Conservation (phyloP, 2,888 invertebrate genomes). For the Listrodromus nycthemerus region DNA sequence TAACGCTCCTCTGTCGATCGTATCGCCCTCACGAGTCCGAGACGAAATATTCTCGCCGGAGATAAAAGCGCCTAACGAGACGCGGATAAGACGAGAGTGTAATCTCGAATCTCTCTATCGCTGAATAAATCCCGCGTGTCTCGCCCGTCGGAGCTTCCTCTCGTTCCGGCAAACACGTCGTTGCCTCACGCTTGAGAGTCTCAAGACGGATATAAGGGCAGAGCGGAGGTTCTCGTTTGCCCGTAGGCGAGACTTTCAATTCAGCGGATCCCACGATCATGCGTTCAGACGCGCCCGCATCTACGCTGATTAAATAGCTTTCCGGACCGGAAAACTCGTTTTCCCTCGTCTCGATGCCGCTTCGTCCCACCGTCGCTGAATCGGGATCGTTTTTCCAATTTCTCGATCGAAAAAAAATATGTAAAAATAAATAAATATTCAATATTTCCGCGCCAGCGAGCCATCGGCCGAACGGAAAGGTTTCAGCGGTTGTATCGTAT, state of each 20-base stretch:
- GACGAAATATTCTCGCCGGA: conserved; percentile 1
- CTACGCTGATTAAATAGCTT: conserved; percentile 66
- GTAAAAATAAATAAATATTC: not conserved
- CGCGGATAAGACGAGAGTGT: conserved; percentile 44
- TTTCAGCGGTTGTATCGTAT: not conserved
- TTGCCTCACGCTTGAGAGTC: conserved; percentile 22
- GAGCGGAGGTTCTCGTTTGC: conserved; percentile 5
- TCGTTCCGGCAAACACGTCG: conserved; percentile 15
- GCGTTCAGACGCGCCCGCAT: conserved; percentile 68
- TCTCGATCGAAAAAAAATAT: not conserved
- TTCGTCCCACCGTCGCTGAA: conserved; percentile 4
- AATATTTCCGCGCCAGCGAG: not conserved
- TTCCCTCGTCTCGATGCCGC: conserved; percentile 32
- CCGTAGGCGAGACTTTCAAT: conserved; percentile 42
- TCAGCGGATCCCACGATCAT: conserved; percentile 66
- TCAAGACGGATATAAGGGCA: conserved; percentile 54
- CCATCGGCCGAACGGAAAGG: not conserved
- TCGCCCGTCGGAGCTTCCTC: not conserved
- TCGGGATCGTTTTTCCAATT: conserved; percentile 13
- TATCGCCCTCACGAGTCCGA: conserved; percentile 1
- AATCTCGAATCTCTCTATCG: conserved; percentile 54
- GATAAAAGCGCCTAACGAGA: conserved; percentile 35
- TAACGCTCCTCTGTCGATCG: conserved; percentile 31
- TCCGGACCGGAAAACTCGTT: conserved; percentile 65
- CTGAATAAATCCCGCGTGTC: conserved; percentile 46